Conservation (phyloP, 1,140 invertebrate species). For the Zophobas atratus region DNA sequence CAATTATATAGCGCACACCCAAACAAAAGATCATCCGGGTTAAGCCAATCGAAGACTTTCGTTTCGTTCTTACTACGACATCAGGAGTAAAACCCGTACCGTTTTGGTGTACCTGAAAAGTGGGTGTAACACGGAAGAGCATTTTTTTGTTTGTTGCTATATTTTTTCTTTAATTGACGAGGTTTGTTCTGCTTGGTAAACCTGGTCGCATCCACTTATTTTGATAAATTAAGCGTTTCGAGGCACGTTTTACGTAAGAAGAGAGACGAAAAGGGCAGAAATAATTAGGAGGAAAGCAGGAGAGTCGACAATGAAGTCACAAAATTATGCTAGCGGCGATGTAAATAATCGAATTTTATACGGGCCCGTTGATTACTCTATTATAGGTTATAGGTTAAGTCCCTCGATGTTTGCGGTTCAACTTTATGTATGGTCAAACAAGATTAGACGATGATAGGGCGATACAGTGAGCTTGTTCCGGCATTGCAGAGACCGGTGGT, state of each 20-base stretch:
- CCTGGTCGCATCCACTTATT: constrained; percentile 29
- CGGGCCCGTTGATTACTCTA: constrained; percentile 39
- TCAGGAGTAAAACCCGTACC: too few relatives aligned
- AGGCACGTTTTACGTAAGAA: constrained; percentile 12
- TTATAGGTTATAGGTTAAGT: constrained; percentile 43
- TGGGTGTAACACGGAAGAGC: too few relatives aligned
- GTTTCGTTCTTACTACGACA: too few relatives aligned
- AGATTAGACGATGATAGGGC: constrained; percentile 42
- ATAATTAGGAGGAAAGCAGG: not conserved
- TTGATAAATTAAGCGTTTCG: constrained; percentile 10
- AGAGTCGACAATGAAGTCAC: constrained; percentile 1
- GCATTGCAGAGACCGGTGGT: constrained; percentile 35
- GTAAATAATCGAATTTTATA: constrained; percentile 42
- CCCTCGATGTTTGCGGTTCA: constrained; percentile 37
- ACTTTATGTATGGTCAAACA: constrained; percentile 43
- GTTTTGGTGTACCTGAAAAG: too few relatives aligned
- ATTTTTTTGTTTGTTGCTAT: too few relatives aligned
- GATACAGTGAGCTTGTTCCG: constrained; percentile 38
- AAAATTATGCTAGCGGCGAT: constrained; percentile 6
- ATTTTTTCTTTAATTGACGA: too few relatives aligned
- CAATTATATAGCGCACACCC: too few relatives aligned
- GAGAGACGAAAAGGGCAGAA: not conserved
- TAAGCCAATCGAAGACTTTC: too few relatives aligned
- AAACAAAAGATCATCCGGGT: too few relatives aligned
- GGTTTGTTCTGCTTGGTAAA: too few relatives aligned